phyloP scores from a whole-genome alignment of 2,113 vertebrate species.

The Nematolebias whitei region DNA sequence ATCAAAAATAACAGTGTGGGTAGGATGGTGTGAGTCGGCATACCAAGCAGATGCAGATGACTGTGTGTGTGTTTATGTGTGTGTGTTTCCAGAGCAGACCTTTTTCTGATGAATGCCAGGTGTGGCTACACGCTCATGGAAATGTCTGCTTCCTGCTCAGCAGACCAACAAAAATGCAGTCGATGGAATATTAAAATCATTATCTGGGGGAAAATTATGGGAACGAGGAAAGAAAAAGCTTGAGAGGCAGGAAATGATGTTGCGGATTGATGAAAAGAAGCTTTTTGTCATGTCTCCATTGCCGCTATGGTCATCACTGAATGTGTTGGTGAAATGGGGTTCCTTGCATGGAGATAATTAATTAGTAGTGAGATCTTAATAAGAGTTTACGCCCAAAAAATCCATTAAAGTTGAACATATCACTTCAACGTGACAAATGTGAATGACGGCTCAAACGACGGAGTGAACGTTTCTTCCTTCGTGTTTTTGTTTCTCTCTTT shows the following conservation, averaged over 20 bases:
- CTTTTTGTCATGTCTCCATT: constrained; percentile 20
- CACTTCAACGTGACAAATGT: constrained; percentile 33
- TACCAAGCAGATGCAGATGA: constrained; percentile 78
- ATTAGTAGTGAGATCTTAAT: constrained; percentile 19
- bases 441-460: constrained; percentile 13
- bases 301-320: constrained; percentile 21
- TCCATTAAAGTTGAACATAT: constrained; percentile 21
- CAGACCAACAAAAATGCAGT: constrained; percentile 70
- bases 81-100: constrained; percentile 72
- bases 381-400: background rate
- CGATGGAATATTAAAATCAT: constrained; percentile 74
- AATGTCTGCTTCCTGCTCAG: constrained; percentile 76
- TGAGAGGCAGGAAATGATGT: constrained; percentile 33
- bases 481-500: constrained; percentile 42
- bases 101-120: constrained; percentile 75
- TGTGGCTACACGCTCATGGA: constrained; percentile 65
- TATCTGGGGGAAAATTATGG: constrained; percentile 47
- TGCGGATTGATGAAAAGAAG: constrained; percentile 37
- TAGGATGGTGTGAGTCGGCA: constrained; percentile 72
- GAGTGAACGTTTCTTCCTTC: constrained; percentile 15
- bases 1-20: constrained; percentile 72
- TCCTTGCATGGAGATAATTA: constrained; percentile 13
- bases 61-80: constrained; percentile 41
- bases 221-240: constrained; percentile 16
- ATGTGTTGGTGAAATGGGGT: constrained; percentile 1